Base-by-base conservation (phyloP, 2,797 vertebrate genomes). In the Pteropus rufus region DNA sequence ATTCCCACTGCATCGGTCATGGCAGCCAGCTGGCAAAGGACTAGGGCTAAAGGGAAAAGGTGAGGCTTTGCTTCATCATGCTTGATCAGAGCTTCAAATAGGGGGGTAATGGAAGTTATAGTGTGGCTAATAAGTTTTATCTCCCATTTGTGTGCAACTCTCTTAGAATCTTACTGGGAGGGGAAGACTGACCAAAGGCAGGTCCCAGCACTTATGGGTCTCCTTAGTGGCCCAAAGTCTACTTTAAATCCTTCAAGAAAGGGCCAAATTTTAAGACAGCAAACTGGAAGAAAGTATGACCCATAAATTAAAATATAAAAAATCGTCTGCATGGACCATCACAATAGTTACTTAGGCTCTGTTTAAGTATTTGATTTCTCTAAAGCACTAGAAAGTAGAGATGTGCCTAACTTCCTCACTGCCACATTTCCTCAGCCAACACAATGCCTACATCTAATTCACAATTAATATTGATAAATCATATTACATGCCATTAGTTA, bases 261-360 rank as follows among this genome's bases (percentile, higher is more conserved):
- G 26, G 46, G 1, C 23, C 18, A 4, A 3, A 18, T 39, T 87
- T 64, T 24, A 31, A 95, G 80, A 79, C 29, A 86, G n/a, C 19
- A 77, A 84, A 67, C 7, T 82, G 49, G 54, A 82, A 81, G 11
- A 92, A 36, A 64, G n/a, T 49, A 72, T 36, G 36, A 24, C 58
- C 19, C 8, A 54, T 44, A 5, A 85, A 80, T 56, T 67, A 96
- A 84, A 90, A 93, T 41, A 56, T 19, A 36, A 77, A 81, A 76
- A 72, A 21, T 49, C 4, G 0, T 60, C 62, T n/a, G 9, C 41
- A 14, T 0, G 31, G 60, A 85, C 29, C 54, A n/a, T 52, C 19
- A 56, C 21, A 64, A 15, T 34, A 18, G n/a, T 77, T 60, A 52
- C 26, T 65, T 87, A 60, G 0, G 15, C 54, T 70, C 29, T 85